Evolutionary conservation across 2,888 invertebrate genomes (phyloP).

Genomic region (Zaprionus bogoriensis): DNA sequence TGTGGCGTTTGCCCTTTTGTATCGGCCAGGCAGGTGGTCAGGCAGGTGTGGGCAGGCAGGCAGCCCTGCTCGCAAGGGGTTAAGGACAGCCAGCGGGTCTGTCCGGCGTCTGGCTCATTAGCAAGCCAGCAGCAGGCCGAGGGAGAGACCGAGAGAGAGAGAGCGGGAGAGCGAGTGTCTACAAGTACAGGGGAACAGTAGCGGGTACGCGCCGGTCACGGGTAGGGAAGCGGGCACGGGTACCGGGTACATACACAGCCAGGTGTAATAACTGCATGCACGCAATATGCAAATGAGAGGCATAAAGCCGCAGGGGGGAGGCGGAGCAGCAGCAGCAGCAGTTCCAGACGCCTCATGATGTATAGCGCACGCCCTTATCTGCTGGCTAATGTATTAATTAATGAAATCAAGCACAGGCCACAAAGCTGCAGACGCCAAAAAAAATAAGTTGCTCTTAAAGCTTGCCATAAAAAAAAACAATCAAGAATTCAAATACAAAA

Average conservation of each 20-base stretch:
- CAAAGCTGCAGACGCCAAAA: constrained; percentile 29
- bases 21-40: constrained; percentile 54
- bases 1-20: constrained; percentile 44
- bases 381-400: constrained; percentile 57
- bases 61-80: too few species aligned
- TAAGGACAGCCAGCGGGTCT: constrained; percentile 10
- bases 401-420: constrained; percentile 50
- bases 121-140: constrained; percentile 23
- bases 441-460: background rate
- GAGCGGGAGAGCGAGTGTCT: too few species aligned
- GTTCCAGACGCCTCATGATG: constrained; percentile 12
- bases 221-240: too few species aligned
- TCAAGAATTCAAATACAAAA: constrained; percentile 25
- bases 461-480: constrained; percentile 3
- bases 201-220: too few species aligned
- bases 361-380: constrained; percentile 36
- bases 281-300: constrained; percentile 66
- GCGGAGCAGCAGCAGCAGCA: background rate
- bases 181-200: too few species aligned
- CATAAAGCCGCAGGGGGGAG: background rate
- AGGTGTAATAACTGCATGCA: constrained; percentile 69
- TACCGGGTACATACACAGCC: constrained; percentile 50
- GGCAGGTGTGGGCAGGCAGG: background rate
- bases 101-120: constrained; percentile 48
- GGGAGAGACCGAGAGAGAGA: constrained; percentile 45